phyloP scores from a whole-genome alignment of 1,140 invertebrate genomes.

The Brachystomella parvula region DNA sequence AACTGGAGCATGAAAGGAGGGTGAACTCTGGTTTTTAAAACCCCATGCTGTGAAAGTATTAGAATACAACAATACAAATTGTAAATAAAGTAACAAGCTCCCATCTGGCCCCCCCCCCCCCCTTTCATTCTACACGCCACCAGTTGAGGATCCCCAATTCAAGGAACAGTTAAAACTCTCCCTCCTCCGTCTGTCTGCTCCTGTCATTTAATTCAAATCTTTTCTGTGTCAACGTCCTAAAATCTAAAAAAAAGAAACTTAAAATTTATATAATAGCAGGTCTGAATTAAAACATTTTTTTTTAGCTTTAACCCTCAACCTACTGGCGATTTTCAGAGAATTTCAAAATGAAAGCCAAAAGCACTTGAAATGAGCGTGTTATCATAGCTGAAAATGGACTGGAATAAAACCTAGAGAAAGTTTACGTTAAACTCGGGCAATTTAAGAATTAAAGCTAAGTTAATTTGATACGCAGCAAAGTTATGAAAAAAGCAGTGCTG shows the following conservation, averaged over 20 bases:
- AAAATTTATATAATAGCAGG: too few species aligned
- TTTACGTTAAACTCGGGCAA: too few species aligned
- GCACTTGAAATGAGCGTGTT: not conserved
- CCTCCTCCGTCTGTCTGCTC: not conserved
- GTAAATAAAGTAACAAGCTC: not conserved
- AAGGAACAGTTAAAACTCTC: not conserved
- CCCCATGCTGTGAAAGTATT: not conserved
- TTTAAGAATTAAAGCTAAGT: too few species aligned
- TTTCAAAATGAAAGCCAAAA: not conserved
- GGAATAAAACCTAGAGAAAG: too few species aligned
- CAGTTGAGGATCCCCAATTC: not conserved
- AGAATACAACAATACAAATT: not conserved
- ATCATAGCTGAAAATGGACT: not conserved
- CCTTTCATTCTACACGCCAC: not conserved
- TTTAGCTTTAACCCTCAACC: not conserved
- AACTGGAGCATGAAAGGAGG: constrained; percentile 1
- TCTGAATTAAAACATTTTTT: too few species aligned
- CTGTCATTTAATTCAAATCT: constrained; percentile 1
- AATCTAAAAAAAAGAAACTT: too few species aligned
- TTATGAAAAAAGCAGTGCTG: too few species aligned
- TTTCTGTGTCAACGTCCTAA: not conserved
- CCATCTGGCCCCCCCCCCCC: not conserved
- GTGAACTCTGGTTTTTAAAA: constrained; percentile 1
- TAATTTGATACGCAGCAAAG: too few species aligned
- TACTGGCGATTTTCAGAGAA: not conserved